A percentile compares a stretch with the other conserved stretches of the same genome.
Evolutionary conservation across 1,140 invertebrate species (phyloP).

Genomic region (Kradibia gibbosae): DNA sequence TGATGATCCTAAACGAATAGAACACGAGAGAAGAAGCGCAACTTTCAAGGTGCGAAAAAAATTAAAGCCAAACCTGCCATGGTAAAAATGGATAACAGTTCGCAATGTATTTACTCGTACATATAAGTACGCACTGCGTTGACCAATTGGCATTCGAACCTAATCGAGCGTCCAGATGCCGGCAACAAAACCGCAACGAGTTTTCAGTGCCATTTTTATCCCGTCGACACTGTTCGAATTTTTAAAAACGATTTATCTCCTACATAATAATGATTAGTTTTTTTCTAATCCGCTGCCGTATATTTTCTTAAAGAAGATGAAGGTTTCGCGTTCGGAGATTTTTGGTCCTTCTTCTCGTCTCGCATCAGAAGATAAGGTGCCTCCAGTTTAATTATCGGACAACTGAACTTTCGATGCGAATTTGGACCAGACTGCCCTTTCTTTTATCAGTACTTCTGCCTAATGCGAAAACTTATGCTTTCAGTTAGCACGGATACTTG

Average conservation of each 20-base stretch:
- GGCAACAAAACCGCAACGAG: neutral
- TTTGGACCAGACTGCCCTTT: neutral
- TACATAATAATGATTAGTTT: constrained; percentile 1
- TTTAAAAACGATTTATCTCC: constrained; percentile 1
- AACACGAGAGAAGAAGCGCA: neutral
- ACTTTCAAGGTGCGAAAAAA: too few species aligned
- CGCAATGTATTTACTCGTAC: neutral
- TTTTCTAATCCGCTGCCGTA: neutral
- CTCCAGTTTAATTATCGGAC: neutral
- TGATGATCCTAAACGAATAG: too few species aligned
- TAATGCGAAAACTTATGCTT: neutral
- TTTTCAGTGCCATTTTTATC: too few species aligned
- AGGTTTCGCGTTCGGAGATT: constrained; percentile 32
- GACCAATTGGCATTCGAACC: neutral
- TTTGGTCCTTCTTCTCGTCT: neutral
- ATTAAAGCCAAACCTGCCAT: neutral
- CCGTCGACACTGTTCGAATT: neutral
- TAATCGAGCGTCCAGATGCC: neutral
- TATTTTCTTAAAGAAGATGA: constrained; percentile 3
- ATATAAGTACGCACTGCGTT: neutral
- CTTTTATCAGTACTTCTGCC: too few species aligned
- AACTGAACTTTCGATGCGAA: neutral
- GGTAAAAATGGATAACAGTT: neutral
- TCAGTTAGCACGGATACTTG: neutral
- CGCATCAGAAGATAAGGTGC: neutral